Conservation (phyloP, 1,140 invertebrate species). For the Drosophila miranda region DNA sequence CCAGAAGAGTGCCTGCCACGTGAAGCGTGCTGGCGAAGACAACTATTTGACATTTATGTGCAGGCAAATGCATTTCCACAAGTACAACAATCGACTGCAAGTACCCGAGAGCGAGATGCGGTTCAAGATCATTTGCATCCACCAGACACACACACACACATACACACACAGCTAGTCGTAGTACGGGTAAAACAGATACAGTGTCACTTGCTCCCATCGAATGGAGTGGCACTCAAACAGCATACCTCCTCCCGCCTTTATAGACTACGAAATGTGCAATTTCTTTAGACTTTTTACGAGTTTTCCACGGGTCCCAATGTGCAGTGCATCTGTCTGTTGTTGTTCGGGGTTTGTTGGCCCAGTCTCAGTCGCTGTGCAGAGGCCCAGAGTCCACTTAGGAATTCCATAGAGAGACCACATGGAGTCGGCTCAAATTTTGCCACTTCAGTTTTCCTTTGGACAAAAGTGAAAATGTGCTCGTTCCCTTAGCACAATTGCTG, state of each 20-base stretch:
- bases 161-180: slow-evolving; percentile 26
- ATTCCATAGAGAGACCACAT: slow-evolving; percentile 65
- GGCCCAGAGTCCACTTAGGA: slow-evolving; percentile 61
- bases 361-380: slow-evolving; percentile 25
- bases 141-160: slow-evolving; percentile 25
- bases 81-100: slow-evolving; percentile 47
- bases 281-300: slow-evolving; percentile 62
- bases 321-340: slow-evolving; percentile 58
- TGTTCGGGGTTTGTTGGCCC: slow-evolving; percentile 39
- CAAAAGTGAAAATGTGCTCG: slow-evolving; percentile 52
- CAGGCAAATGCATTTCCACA: slow-evolving; percentile 63
- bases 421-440: slow-evolving; percentile 48
- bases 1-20: slow-evolving; percentile 24
- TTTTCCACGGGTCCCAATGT: slow-evolving; percentile 73
- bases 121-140: slow-evolving; percentile 76
- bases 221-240: slow-evolving; percentile 35
- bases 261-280: slow-evolving; percentile 76
- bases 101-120: slow-evolving; percentile 28
- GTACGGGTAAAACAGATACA: neutral
- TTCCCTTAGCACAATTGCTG: slow-evolving; percentile 49
- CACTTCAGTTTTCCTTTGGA: slow-evolving; percentile 39
- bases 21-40: slow-evolving; percentile 70
- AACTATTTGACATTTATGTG: slow-evolving; percentile 77
- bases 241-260: slow-evolving; percentile 52
- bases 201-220: slow-evolving; percentile 17